Percentiles rank a stretch among this genome's conserved stretches.
Evolutionary conservation across 2,888 invertebrate species (phyloP).

Genomic region (Cryptocheilus praepositus): DNA sequence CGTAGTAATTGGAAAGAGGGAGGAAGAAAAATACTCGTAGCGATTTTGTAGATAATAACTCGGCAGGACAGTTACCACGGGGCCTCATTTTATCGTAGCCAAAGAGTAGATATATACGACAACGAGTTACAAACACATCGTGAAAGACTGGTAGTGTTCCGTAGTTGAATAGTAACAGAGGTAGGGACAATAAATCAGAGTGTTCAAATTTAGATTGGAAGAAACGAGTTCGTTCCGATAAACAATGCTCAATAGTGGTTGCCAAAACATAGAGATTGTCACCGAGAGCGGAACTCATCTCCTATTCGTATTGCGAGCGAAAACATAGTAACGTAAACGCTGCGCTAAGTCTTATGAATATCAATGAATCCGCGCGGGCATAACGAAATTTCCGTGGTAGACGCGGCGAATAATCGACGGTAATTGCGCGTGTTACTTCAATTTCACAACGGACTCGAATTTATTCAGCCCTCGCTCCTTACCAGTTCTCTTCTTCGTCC

Average conservation of each 20-base stretch:
- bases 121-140: constrained; percentile 51
- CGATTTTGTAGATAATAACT: constrained; percentile 35
- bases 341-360: not conserved
- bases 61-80: constrained; percentile 61
- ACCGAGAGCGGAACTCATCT: constrained; percentile 12
- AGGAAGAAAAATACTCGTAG: constrained; percentile 18
- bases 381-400: too few relatives aligned
- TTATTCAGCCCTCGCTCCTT: not conserved
- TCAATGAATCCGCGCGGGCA: not conserved
- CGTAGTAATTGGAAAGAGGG: constrained; percentile 54
- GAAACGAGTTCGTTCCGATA: constrained; percentile 33
- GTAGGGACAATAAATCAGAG: constrained; percentile 65
- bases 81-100: constrained; percentile 66
- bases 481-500: not conserved
- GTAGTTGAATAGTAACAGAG: constrained; percentile 57
- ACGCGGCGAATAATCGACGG: not conserved
- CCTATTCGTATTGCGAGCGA: constrained; percentile 7
- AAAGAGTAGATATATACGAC: constrained; percentile 47
- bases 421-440: constrained; percentile 10
- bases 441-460: too few relatives aligned
- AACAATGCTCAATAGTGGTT: constrained; percentile 36
- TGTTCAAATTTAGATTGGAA: constrained; percentile 59
- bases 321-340: not conserved
- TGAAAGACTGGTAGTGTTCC: constrained; percentile 71
- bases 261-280: constrained; percentile 21